Conservation (phyloP, 2,797 vertebrate species). For the Synaphobranchus kaupii region DNA sequence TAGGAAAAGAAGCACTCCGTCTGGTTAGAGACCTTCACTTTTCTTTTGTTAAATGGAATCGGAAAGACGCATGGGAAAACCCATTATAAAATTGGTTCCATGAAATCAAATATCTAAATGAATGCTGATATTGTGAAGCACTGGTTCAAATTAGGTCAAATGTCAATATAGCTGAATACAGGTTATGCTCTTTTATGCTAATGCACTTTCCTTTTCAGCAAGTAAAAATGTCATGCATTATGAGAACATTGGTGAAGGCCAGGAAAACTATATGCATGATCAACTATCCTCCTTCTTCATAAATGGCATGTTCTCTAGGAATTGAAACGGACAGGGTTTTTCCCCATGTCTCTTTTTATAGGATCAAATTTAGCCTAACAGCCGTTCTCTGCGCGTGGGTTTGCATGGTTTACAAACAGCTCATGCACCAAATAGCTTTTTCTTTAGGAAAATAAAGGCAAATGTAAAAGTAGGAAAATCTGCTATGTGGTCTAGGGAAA, state of each 20-base stretch:
- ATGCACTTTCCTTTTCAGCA: neutral
- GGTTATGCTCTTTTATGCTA: slow-evolving; percentile 11
- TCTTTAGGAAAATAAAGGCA: neutral
- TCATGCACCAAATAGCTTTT: neutral
- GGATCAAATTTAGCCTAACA: neutral
- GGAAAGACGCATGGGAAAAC: slow-evolving; percentile 8
- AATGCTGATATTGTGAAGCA: slow-evolving; percentile 35
- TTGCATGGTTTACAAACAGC: neutral
- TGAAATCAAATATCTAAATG: slow-evolving; percentile 37
- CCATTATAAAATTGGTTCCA: slow-evolving; percentile 1
- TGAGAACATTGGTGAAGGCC: slow-evolving; percentile 6
- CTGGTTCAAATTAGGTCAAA: slow-evolving; percentile 30
- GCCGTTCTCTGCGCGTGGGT: neutral
- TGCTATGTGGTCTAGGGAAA: neutral
- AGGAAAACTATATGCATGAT: neutral
- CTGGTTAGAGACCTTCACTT: slow-evolving; percentile 45
- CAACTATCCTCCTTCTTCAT: neutral
- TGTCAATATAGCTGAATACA: neutral
- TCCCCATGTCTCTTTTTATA: neutral
- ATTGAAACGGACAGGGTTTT: neutral
- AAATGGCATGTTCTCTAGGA: neutral
- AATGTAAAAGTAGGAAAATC: neutral
- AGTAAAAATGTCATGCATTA: slow-evolving; percentile 13
- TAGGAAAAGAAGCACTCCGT: slow-evolving; percentile 25
- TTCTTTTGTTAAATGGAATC: slow-evolving; percentile 36